phyloP scores from a whole-genome alignment of 2,113 vertebrate species.

The Hypocryptadius cinnamomeus region DNA sequence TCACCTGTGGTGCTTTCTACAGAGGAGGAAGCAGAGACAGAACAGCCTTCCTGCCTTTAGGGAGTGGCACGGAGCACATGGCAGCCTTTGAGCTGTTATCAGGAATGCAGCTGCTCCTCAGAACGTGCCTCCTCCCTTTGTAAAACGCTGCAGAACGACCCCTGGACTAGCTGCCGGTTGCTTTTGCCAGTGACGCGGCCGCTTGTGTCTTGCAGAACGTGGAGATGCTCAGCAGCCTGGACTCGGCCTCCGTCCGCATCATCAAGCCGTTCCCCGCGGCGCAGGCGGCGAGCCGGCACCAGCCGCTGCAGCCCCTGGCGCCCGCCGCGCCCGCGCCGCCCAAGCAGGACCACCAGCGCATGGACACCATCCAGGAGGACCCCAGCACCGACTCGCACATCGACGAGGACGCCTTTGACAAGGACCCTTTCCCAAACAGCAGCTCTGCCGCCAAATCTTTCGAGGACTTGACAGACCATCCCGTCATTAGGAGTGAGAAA shows the following conservation, averaged over 20 bases:
- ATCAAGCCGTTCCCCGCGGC: slow-evolving; percentile 76
- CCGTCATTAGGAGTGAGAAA: slow-evolving; percentile 73
- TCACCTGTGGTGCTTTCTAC: neutral
- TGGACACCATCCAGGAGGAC: slow-evolving; percentile 98
- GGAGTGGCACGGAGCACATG: accelerated
- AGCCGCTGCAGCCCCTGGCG: slow-evolving; percentile 43
- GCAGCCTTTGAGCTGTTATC: neutral
- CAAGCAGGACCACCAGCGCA: slow-evolving; percentile 78
- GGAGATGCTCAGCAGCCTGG: slow-evolving; percentile 87
- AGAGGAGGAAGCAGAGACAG: neutral
- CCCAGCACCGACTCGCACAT: slow-evolving; percentile 85
- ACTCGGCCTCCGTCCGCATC: slow-evolving; percentile 80
- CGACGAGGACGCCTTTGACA: slow-evolving; percentile 81
- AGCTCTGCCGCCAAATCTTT: slow-evolving; percentile 85
- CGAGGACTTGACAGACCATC: slow-evolving; percentile 89
- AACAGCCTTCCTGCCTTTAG: neutral
- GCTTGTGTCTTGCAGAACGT: slow-evolving; percentile 74
- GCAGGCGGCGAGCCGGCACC: slow-evolving; percentile 68
- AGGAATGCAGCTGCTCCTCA: neutral
- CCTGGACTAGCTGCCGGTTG: neutral
- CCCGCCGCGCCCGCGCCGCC: neutral
- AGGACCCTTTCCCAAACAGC: slow-evolving; percentile 83
- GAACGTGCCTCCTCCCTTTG: neutral
- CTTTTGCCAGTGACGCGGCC: neutral
- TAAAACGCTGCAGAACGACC: accelerated